phyloP scores from a whole-genome alignment of 2,797 vertebrate species.

The Scolopax rusticola region DNA sequence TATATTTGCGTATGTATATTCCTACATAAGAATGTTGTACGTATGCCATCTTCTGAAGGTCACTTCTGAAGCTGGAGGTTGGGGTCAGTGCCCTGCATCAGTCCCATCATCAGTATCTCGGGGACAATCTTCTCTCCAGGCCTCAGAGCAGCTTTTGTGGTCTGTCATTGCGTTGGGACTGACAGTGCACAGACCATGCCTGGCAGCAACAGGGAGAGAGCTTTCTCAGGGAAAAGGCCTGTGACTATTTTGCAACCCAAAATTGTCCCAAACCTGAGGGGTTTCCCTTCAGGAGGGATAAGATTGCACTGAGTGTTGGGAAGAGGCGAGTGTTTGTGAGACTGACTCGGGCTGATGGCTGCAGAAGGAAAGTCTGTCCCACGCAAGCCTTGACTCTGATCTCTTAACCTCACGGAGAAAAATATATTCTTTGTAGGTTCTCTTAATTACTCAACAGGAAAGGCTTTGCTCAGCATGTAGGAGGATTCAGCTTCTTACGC shows the following conservation, averaged over 20 bases:
- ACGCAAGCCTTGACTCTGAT: neutral
- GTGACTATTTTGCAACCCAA: neutral
- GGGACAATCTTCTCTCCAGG: neutral
- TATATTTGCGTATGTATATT: too few relatives aligned
- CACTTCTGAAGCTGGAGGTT: neutral
- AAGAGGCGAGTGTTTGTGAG: neutral
- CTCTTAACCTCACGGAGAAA: neutral
- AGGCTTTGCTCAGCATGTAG: neutral
- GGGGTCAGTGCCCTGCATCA: neutral
- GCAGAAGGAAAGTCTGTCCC: neutral
- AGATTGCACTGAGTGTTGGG: fast-evolving
- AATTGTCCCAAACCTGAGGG: neutral
- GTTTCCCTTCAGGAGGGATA: neutral
- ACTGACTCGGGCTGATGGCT: fast-evolving
- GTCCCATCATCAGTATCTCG: neutral
- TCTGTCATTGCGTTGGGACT: neutral
- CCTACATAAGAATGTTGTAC: neutral
- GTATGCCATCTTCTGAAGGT: neutral
- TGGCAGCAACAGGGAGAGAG: neutral
- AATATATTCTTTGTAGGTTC: neutral
- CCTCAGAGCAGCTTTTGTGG: neutral
- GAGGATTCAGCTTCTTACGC: neutral
- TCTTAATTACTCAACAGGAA: neutral
- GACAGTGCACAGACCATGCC: neutral
- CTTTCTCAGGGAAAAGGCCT: neutral